Evolutionary conservation across 2,113 vertebrate genomes (phyloP).

Genomic region (Neolamprologus kungweensis): DNA sequence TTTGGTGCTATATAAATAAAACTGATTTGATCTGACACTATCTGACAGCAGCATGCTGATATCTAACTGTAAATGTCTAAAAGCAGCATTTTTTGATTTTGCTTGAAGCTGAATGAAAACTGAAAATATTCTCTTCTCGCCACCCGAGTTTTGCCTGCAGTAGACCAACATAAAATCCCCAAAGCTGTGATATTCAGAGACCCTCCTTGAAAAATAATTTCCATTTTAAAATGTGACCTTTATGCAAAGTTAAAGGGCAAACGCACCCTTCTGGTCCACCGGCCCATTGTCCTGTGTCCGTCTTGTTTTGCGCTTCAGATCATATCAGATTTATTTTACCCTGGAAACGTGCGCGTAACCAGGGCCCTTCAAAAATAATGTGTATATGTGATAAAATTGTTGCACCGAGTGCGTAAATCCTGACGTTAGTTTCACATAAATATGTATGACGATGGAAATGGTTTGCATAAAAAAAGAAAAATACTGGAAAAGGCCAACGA

Average conservation of each 20-base stretch:
- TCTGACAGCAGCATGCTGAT: background rate
- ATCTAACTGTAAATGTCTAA: background rate
- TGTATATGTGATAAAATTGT: background rate
- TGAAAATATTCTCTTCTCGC: background rate
- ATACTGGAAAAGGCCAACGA: background rate
- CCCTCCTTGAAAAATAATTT: background rate
- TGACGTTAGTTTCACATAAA: background rate
- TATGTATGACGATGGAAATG: background rate
- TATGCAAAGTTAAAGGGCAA: constrained; percentile 20
- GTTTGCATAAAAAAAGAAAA: background rate
- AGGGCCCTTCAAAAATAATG: background rate
- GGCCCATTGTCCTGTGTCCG: background rate
- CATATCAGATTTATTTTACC: background rate
- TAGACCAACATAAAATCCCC: background rate
- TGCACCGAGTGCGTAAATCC: background rate
- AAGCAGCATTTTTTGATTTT: background rate
- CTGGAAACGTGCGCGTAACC: background rate
- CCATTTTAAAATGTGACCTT: constrained; percentile 21
- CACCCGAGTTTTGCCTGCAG: background rate
- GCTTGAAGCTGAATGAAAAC: background rate
- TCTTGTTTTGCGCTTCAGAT: background rate
- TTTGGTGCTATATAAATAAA: background rate
- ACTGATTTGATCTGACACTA: background rate
- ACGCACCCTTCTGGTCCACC: background rate
- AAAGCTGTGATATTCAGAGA: background rate